Base-by-base conservation (phyloP, 92 coral and sea anemone genomes). In the Porites cylindrica region DNA sequence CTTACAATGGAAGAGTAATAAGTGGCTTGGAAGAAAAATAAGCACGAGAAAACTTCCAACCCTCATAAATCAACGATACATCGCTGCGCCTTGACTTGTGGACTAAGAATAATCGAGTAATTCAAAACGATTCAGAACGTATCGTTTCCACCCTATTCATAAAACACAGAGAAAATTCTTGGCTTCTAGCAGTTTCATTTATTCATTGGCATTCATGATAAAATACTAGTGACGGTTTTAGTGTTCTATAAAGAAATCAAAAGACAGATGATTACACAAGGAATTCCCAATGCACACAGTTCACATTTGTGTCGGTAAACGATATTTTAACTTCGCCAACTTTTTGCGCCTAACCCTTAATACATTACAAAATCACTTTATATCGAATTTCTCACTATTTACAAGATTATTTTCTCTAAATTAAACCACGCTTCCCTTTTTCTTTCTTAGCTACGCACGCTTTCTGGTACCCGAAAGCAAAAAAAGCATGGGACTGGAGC, bases 231-330 rank as follows among this genome's bases (percentile, higher is more conserved):
- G 78, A 82, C 86, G 78, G 66, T 10, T 70, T 81, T 29, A 70
- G 78, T 32, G 69, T 19, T 18, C 85, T 10, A 21, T 69, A 24
- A 54, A 60, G 24, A 80, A 32, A 51, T 56, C 66, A 81, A 51
- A 67, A 53, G 77, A 81, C 85, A 81, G 85, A 68, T 70, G 85
- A 81, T 68, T 81, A 69, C 77, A 81, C 85, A 81, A 69, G 63
- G 64, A 51, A 81, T 19, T 23, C 70, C 67, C 29, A 82, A 72
- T 16, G 13, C 58, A 56, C 86, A 72, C 70, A 58, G 43, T 32
- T 51, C 32, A 70, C 29, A 18, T 82, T 70, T 62, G 56, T 60
- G 70, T 56, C 61, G 16, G 61, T 38, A 82, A 67, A 82, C 54
- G 38, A 72, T 10, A 23, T 71, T 24, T 70, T 67, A 47, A 70